Evolutionary conservation across 2,888 invertebrate genomes (phyloP).

Genomic region (Entomobrya multifasciata): DNA sequence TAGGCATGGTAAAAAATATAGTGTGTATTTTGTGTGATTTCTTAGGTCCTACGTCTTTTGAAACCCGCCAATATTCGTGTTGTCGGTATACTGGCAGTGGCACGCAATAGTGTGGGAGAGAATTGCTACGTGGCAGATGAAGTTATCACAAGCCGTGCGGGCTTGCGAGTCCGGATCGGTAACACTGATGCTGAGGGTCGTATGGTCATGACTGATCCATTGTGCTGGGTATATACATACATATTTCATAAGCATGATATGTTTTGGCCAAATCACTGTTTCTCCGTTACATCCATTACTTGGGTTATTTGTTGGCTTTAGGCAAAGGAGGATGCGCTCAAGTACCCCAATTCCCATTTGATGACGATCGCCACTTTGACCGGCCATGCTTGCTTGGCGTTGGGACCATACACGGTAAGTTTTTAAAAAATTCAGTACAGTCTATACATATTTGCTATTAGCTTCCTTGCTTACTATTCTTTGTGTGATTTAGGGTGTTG

Average conservation of each 20-base stretch:
- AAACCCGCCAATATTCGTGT: conserved; percentile 89
- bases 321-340: conserved; percentile 87
- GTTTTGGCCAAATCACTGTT: neutral
- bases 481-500: conserved; percentile 83
- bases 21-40: no score
- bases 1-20: no score
- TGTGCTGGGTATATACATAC: conserved; percentile 90
- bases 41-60: conserved; percentile 88
- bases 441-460: neutral
- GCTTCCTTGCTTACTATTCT: neutral
- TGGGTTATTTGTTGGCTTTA: conserved; percentile 80
- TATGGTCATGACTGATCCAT: conserved; percentile 94
- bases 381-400: conserved; percentile 89
- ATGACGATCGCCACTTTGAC: conserved; percentile 96
- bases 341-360: conserved; percentile 89
- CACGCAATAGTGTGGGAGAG: conserved; percentile 94
- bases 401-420: conserved; percentile 88
- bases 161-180: conserved; percentile 91
- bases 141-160: conserved; percentile 90
- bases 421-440: neutral
- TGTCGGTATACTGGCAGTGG: conserved; percentile 91
- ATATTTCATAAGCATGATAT: no score
- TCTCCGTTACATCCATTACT: neutral
- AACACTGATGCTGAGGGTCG: conserved; percentile 98
- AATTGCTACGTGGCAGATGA: conserved; percentile 95